phyloP scores from a whole-genome alignment of 2,797 vertebrate genomes.

The Dipus sagitta region DNA sequence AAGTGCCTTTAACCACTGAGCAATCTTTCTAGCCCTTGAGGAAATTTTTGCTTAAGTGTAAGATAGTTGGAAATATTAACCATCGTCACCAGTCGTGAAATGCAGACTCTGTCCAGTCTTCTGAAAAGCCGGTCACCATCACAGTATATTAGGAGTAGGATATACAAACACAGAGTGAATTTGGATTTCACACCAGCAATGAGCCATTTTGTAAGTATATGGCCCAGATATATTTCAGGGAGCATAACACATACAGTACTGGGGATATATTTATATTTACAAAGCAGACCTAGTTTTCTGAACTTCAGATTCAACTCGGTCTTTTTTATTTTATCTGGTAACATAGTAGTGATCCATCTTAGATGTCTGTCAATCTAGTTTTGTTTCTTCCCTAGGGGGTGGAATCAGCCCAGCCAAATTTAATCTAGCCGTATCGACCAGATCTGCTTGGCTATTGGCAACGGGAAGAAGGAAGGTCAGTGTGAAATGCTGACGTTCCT shows the following conservation, averaged over 20 bases:
- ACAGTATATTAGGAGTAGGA: neutral
- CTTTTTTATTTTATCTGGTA: neutral
- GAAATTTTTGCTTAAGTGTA: neutral
- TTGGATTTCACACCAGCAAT: neutral
- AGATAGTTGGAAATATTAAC: slow-evolving; percentile 46
- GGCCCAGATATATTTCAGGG: neutral
- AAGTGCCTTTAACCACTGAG: no score
- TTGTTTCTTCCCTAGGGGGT: slow-evolving; percentile 3
- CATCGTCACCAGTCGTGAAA: neutral
- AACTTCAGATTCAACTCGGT: neutral
- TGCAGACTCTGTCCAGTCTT: neutral
- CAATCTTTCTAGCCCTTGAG: no score
- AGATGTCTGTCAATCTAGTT: slow-evolving; percentile 14
- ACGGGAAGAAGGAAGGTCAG: slow-evolving; percentile 14
- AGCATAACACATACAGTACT: neutral
- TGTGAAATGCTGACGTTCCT: slow-evolving; percentile 29
- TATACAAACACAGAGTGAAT: neutral
- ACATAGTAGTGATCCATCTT: slow-evolving; percentile 20
- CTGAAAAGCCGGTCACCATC: neutral
- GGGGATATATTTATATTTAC: neutral
- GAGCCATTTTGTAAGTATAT: neutral
- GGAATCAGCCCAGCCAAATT: slow-evolving; percentile 32
- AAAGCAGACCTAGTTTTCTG: neutral
- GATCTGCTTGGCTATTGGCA: slow-evolving; percentile 65
- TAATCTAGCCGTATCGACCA: slow-evolving; percentile 52